These are phyloP conservation scores for Chaunax sp. DNA, from an alignment of 2,797 vertebrate genomes.

Conservation along the genomic window DNA sequence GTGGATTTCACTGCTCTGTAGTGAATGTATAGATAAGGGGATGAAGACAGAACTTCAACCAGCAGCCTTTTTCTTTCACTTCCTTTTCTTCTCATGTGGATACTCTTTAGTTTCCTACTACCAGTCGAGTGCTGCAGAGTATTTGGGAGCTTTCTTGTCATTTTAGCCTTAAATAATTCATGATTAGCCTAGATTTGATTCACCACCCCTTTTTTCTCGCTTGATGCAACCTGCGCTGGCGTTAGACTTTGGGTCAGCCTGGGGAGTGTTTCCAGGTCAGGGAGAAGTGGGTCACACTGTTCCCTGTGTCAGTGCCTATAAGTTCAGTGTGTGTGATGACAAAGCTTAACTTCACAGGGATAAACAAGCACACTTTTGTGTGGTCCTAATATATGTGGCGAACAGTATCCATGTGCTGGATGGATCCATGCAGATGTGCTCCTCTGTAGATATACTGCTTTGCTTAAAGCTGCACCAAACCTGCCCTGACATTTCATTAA, in stretches of 20 bases:
- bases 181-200: conserved; percentile 65
- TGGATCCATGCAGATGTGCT: no score
- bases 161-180: conserved; percentile 70
- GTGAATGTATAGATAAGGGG: conserved; percentile 17
- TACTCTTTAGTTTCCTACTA: no score
- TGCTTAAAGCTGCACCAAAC: conserved; percentile 21
- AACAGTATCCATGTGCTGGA: conserved; percentile 4
- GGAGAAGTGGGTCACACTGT: conserved; percentile 83
- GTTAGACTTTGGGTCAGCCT: conserved; percentile 66
- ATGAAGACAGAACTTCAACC: no score
- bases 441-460: conserved; percentile 24
- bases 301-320: conserved; percentile 79
- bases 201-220: conserved; percentile 7
- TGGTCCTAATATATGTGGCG: conserved; percentile 51
- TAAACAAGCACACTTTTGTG: conserved; percentile 62
- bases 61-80: conserved; percentile 26
- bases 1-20: conserved; percentile 19
- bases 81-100: conserved; percentile 23
- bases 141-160: conserved; percentile 50
- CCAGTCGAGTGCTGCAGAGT: conserved; percentile 26
- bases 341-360: conserved; percentile 66
- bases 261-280: conserved; percentile 80
- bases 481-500: conserved; percentile 22
- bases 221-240: conserved; percentile 54
- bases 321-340: conserved; percentile 74